These are phyloP conservation scores for Tokudaia muenninki DNA, from an alignment of 2,797 vertebrate species.

Conservation along the genomic window DNA sequence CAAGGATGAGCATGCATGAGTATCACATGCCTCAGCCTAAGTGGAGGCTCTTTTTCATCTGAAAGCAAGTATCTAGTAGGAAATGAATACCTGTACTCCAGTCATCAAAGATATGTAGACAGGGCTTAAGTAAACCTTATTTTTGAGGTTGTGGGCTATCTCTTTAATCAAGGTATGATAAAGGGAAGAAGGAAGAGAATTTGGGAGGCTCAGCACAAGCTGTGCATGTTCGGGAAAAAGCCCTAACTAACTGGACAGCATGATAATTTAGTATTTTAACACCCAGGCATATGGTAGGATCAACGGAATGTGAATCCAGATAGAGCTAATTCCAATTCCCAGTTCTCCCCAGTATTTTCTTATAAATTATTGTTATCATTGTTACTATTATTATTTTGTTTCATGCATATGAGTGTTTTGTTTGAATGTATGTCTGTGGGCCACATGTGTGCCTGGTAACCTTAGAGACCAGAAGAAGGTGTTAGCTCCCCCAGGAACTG, in stretches of 20 bases:
- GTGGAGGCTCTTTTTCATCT: background rate
- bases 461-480: background rate
- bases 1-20: background rate
- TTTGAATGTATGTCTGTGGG: background rate
- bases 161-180: slow-evolving; percentile 26
- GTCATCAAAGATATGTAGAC: background rate
- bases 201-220: background rate
- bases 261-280: slow-evolving; percentile 34
- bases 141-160: slow-evolving; percentile 13
- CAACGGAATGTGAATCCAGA: background rate
- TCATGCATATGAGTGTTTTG: background rate
- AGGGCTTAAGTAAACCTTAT: slow-evolving; percentile 7
- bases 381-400: background rate
- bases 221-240: background rate
- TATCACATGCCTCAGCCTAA: background rate
- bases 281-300: background rate
- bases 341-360: background rate
- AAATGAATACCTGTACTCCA: background rate
- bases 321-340: background rate
- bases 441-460: background rate
- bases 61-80: background rate
- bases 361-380: background rate
- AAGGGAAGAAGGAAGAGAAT: background rate
- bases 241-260: background rate
- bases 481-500: background rate